Conservation (phyloP, 2,113 vertebrate genomes). For the Smithornis capensis region DNA sequence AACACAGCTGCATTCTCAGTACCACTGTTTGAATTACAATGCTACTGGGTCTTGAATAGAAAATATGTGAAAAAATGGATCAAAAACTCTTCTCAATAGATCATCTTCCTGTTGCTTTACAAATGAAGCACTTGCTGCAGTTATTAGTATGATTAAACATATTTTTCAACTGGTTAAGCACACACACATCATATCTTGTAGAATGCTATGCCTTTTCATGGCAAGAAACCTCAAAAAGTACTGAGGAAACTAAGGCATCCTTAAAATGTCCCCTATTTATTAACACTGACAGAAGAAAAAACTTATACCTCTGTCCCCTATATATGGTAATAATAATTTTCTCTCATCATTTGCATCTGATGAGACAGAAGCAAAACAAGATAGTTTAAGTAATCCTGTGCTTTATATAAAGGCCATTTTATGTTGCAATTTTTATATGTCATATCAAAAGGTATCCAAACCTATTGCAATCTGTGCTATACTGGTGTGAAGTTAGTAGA, state of each 20-base stretch:
- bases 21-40: neutral
- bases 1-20: neutral
- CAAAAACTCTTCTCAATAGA: neutral
- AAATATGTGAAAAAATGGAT: neutral
- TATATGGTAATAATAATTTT: neutral
- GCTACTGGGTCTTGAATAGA: neutral
- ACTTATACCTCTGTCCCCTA: neutral
- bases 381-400: neutral
- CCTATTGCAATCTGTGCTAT: accelerated
- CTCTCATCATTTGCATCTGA: neutral
- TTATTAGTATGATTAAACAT: neutral
- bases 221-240: neutral
- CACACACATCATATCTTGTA: neutral
- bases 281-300: neutral
- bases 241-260: neutral
- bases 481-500: neutral
- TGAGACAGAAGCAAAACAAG: neutral
- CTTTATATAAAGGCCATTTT: neutral
- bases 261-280: neutral
- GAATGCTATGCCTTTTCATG: neutral
- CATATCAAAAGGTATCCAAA: neutral
- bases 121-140: neutral
- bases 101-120: neutral
- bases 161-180: neutral
- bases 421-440: accelerated